Percentiles rank a stretch among this genome's conserved stretches.
These are phyloP conservation scores for Cynodonichthys magdalenae DNA, from an alignment of 2,797 vertebrate species.

Conservation along the genomic window DNA sequence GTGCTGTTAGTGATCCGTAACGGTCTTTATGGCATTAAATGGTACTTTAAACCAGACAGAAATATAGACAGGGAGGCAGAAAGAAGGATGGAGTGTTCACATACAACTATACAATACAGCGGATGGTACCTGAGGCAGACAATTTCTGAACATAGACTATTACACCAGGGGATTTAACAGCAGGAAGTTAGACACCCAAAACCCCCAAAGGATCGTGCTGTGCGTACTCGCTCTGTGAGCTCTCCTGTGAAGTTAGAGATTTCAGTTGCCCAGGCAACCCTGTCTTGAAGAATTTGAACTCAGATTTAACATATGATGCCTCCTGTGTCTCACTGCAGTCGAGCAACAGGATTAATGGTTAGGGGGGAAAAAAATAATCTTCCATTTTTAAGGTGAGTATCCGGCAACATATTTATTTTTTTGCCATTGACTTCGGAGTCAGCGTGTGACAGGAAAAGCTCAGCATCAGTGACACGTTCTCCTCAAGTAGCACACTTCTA, in stretches of 20 bases:
- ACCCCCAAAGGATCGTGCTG: constrained; percentile 73
- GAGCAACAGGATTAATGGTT: constrained; percentile 65
- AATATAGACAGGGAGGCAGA: not conserved
- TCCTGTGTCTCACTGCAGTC: constrained; percentile 60
- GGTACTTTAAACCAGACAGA: not conserved
- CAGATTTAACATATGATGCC: constrained; percentile 65
- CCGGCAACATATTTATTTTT: constrained; percentile 17
- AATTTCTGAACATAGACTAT: constrained; percentile 49
- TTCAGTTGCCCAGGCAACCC: constrained; percentile 81
- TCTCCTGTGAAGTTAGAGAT: constrained; percentile 59
- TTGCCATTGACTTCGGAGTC: constrained; percentile 19
- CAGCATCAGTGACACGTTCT: constrained; percentile 45
- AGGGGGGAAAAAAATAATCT: constrained; percentile 30
- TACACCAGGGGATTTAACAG: constrained; percentile 64
- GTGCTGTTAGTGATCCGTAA: constrained; percentile 6
- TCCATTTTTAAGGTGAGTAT: constrained; percentile 45
- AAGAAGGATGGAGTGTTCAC: constrained; percentile 5
- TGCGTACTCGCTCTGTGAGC: constrained; percentile 60
- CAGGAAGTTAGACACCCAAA: constrained; percentile 64
- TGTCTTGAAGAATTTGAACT: constrained; percentile 76
- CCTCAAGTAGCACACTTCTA: constrained; percentile 52
- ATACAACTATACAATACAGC: constrained; percentile 8
- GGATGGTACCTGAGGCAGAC: constrained; percentile 24
- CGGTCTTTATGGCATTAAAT: not conserved
- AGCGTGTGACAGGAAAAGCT: constrained; percentile 35